Percentiles rank a stretch among this genome's conserved stretches.
phyloP scores from a whole-genome alignment of 37 sponge, comb jelly and placozoan species.

The Chondrilla cf. caribensis region DNA sequence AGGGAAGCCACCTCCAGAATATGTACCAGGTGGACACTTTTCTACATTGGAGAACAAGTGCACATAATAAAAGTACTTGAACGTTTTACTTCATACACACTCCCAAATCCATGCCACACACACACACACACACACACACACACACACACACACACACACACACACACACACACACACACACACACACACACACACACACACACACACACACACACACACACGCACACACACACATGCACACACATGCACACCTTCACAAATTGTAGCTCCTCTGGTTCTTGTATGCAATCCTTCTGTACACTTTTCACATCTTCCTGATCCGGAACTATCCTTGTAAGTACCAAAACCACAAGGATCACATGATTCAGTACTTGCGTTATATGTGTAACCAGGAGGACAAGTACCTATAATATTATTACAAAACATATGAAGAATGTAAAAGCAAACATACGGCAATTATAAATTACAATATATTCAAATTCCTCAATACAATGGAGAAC shows the following conservation, averaged over 20 bases:
- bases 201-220: too few species aligned
- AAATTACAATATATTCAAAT: too few species aligned
- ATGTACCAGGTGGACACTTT: constrained; percentile 8
- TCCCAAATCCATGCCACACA: too few species aligned
- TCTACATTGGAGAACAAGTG: background rate
- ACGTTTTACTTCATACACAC: too few species aligned
- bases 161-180: too few species aligned
- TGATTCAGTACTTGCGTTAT: background rate
- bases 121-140: too few species aligned
- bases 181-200: too few species aligned
- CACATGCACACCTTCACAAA: constrained; percentile 20
- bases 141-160: too few species aligned
- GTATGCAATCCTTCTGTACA: constrained; percentile 1
- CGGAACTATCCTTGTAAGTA: background rate
- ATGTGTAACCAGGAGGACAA: background rate
- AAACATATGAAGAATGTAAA: too few species aligned
- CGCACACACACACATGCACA: too few species aligned
- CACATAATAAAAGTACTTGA: background rate
- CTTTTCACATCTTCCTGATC: background rate
- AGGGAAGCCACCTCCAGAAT: constrained; percentile 16
- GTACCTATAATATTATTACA: background rate
- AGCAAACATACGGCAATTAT: too few species aligned
- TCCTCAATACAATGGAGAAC: too few species aligned
- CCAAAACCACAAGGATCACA: constrained; percentile 10
- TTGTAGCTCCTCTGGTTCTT: constrained; percentile 30